Base-by-base conservation (phyloP, 2,888 invertebrate genomes). In the Callyntrura sp. region DNA sequence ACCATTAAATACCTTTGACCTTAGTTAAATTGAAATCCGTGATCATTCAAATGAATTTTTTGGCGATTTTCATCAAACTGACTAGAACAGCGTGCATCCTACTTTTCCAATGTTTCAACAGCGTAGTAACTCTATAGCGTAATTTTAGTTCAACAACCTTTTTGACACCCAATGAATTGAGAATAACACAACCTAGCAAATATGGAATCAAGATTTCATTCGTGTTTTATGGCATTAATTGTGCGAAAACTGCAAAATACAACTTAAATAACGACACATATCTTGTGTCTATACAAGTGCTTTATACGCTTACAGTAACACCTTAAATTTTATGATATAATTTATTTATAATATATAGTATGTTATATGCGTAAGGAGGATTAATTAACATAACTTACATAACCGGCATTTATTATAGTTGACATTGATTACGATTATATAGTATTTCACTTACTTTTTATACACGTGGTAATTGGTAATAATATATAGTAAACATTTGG, bases 61-160 rank as follows among this genome's bases (percentile, higher is more conserved):
- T 79, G 86, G 79, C 79, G 78, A 70, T 81, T 79, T 51, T n/a
- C 20, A 79, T 43, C 79, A 68, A 81, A 85, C n/a, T 87, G 86
- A 87, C 86, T 87, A 87, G 86, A 87, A 78, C 28, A 65, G 55
- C 35, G 70, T 87, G 86, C 86, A 87, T 87, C 86, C 28, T 51
- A 82, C 45, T 25, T 82, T 60, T 12, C 20, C 48, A 81, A 43
- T 60, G 14, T 60, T 51, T 35, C 70, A 70, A 17, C n/a, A 45
- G 43, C 51, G 14, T n/a, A 25, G 14, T n/a, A 25, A 65, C 23
- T 4, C 8, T 55, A n/a, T n/a, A 55, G 6, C 45, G 73, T 14
- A 28, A 68, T 23, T 76, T 20, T 51, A 51, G 2, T 35, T 35
- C 35, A 35, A 35, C 35, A 35, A 35, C 35, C 35, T 35, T 35